phyloP scores from a whole-genome alignment of 2,797 vertebrate species.

The Enteromius argenteus region DNA sequence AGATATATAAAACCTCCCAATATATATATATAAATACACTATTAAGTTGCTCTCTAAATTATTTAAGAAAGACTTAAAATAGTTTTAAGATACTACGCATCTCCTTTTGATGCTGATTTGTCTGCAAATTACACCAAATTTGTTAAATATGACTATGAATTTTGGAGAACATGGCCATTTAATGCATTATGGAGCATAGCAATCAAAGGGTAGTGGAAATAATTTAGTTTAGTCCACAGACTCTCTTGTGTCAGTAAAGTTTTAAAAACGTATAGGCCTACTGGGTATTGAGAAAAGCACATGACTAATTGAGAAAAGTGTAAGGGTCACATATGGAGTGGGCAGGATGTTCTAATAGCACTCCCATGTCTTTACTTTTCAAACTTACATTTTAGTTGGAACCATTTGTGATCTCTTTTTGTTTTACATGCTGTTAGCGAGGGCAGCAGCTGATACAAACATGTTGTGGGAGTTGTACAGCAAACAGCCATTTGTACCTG shows the following conservation, averaged over 20 bases:
- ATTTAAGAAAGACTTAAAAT: too few relatives aligned
- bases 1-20: too few relatives aligned
- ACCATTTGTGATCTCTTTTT: conserved; percentile 84
- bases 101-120: background rate
- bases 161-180: background rate
- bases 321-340: conserved; percentile 51
- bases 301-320: background rate
- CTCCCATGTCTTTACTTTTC: conserved; percentile 81
- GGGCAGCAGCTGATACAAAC: conserved; percentile 78
- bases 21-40: too few relatives aligned
- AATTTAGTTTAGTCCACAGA: too few relatives aligned
- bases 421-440: conserved; percentile 89
- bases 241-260: background rate
- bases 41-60: too few relatives aligned
- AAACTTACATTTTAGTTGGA: conserved; percentile 77
- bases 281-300: background rate
- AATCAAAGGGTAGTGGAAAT: background rate
- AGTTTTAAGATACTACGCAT: too few relatives aligned
- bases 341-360: conserved; percentile 73
- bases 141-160: background rate
- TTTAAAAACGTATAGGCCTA: background rate
- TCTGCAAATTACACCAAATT: background rate
- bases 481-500: conserved; percentile 95
- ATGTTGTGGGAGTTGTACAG: conserved; percentile 87
- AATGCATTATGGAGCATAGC: background rate